phyloP scores from a whole-genome alignment of 2,113 vertebrate genomes.

The Pleuronectes platessa region DNA sequence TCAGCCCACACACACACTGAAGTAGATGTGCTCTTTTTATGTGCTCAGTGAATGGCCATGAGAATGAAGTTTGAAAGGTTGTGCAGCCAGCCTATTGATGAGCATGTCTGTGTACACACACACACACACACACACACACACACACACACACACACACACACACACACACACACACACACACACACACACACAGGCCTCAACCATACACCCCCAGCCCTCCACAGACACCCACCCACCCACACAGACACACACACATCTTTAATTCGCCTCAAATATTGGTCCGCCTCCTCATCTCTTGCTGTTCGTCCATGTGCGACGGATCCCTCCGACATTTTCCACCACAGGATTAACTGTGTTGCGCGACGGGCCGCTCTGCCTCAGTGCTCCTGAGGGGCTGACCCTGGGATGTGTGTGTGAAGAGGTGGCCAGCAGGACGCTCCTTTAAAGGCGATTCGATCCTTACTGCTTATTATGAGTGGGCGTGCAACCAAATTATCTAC shows the following conservation, averaged over 20 bases:
- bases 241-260: conserved; percentile 59
- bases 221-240: conserved; percentile 43
- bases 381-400: conserved; percentile 61
- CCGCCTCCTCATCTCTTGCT: conserved; percentile 65
- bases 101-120: conserved; percentile 60
- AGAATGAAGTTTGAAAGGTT: conserved; percentile 57
- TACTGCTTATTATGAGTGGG: conserved; percentile 60
- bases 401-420: conserved; percentile 46
- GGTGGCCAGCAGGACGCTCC: conserved; percentile 67
- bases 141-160: conserved; percentile 31
- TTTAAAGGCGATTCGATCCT: conserved; percentile 77
- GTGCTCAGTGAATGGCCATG: conserved; percentile 49
- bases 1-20: conserved; percentile 63
- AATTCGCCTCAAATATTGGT: conserved; percentile 66
- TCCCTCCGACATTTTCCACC: conserved; percentile 76
- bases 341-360: conserved; percentile 75
- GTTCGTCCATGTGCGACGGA: conserved; percentile 71
- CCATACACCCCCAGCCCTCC: background rate
- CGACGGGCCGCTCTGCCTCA: conserved; percentile 62
- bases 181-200: conserved; percentile 11
- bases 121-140: conserved; percentile 49
- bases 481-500: conserved; percentile 57
- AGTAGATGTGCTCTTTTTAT: conserved; percentile 47
- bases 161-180: conserved; percentile 42
- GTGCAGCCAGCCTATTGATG: conserved; percentile 64